These are phyloP conservation scores for Nudaria mundana DNA, from an alignment of 2,888 invertebrate genomes.

Conservation along the genomic window DNA sequence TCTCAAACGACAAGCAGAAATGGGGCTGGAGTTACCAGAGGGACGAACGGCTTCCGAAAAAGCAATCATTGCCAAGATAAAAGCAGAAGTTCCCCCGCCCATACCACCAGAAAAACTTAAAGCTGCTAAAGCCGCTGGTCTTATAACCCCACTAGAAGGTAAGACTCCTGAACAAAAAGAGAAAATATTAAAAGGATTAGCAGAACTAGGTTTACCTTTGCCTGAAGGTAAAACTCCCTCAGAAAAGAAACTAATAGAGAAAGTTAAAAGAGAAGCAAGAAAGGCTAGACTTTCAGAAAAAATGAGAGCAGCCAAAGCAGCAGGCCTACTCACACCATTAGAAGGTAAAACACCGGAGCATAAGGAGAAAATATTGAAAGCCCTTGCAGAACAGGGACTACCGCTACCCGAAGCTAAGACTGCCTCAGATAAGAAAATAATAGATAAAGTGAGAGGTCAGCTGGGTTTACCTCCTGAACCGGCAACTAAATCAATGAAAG, in stretches of 20 bases:
- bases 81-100: neutral
- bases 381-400: conserved; percentile 1
- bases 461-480: conserved; percentile 12
- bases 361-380: neutral
- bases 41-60: conserved; percentile 2
- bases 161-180: conserved; percentile 9
- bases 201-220: conserved; percentile 8
- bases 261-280: neutral
- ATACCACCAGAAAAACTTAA: neutral
- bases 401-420: conserved; percentile 9
- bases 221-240: conserved; percentile 3
- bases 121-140: neutral
- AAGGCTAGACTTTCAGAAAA: neutral
- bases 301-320: neutral
- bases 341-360: neutral
- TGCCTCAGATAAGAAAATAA: neutral
- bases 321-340: conserved; percentile 4
- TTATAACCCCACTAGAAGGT: conserved; percentile 2
- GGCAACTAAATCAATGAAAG: neutral
- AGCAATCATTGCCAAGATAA: conserved; percentile 1
- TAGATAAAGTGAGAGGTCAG: neutral
- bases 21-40: neutral
- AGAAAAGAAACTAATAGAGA: neutral
- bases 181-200: conserved; percentile 3
- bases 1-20: neutral